A percentile compares a stretch with the other conserved stretches of the same genome.
phyloP scores from a whole-genome alignment of 1,140 invertebrate genomes.

The Lordiphosa stackelbergi region DNA sequence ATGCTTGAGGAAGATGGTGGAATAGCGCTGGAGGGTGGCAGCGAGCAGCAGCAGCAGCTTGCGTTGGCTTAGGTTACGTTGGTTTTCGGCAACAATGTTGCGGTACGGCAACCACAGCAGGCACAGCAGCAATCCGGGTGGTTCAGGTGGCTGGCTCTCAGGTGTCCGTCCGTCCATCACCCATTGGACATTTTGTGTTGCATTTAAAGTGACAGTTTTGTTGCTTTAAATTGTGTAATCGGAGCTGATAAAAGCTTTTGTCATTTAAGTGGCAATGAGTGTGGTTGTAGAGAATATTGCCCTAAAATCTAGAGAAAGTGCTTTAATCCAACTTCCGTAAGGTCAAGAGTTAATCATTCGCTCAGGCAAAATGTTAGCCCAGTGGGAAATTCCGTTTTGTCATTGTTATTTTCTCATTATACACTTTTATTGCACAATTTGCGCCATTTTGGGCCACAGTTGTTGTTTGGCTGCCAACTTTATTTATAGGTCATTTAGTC shows the following conservation, averaged over 20 bases:
- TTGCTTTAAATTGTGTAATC: conserved; percentile 69
- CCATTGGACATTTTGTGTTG: conserved; percentile 27
- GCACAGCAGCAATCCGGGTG: conserved; percentile 22
- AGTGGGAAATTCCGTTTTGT: conserved; percentile 33
- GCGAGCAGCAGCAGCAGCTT: conserved; percentile 17
- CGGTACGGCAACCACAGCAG: conserved; percentile 62
- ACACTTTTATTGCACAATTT: conserved; percentile 65
- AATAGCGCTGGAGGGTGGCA: not conserved
- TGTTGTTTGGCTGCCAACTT: conserved; percentile 61
- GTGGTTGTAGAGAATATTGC: not conserved
- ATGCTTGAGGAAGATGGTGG: conserved; percentile 18
- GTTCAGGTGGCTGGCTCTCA: conserved; percentile 51
- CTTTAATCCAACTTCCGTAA: too few species aligned
- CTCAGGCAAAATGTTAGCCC: not conserved
- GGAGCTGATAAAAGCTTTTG: conserved; percentile 70
- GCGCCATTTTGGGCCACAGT: conserved; percentile 52
- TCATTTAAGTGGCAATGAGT: conserved; percentile 26
- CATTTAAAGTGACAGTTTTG: conserved; percentile 71
- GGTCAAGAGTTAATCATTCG: conserved; percentile 35
- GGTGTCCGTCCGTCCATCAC: conserved; percentile 42
- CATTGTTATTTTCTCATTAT: conserved; percentile 53
- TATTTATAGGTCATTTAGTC: conserved; percentile 66
- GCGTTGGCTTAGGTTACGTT: conserved; percentile 61
- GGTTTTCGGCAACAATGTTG: conserved; percentile 73
- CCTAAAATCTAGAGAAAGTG: too few species aligned